Percentiles rank a stretch among this genome's conserved stretches.
phyloP scores from a whole-genome alignment of 2,888 invertebrate species.

The Acholoe squamosa region DNA sequence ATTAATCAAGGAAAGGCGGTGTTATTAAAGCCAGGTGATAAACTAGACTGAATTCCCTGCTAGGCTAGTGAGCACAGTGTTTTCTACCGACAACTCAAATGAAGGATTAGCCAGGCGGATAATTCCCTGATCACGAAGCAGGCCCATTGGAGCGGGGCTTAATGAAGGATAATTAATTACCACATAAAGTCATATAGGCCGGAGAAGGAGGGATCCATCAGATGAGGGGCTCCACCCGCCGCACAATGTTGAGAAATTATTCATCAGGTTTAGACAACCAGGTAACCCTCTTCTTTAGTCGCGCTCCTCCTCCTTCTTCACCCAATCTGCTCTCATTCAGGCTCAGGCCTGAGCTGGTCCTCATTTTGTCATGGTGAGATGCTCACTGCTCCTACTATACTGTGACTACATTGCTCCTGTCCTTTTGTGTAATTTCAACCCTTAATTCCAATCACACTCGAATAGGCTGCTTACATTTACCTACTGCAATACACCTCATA shows the following conservation, averaged over 20 bases:
- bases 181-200: conserved; percentile 22
- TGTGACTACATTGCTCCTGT: too few relatives aligned
- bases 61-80: conserved; percentile 28
- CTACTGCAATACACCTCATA: too few relatives aligned
- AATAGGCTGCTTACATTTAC: too few relatives aligned
- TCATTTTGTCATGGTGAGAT: too few relatives aligned
- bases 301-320: background rate
- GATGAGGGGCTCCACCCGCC: conserved; percentile 1
- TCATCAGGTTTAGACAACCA: conserved; percentile 30
- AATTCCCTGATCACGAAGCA: conserved; percentile 1
- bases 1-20: background rate
- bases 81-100: background rate
- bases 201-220: conserved; percentile 1
- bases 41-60: background rate
- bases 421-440: too few relatives aligned
- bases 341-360: background rate
- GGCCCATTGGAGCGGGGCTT: conserved; percentile 8
- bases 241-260: conserved; percentile 23
- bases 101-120: background rate
- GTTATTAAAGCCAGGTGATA: conserved; percentile 42
- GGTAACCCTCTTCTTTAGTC: background rate
- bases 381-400: too few relatives aligned
- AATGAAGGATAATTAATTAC: conserved; percentile 48
- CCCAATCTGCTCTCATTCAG: conserved; percentile 1
- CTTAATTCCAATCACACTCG: too few relatives aligned